These are phyloP conservation scores for human DNA, from an alignment of 2,113 vertebrate species.

Conservation along the genomic window DNA sequence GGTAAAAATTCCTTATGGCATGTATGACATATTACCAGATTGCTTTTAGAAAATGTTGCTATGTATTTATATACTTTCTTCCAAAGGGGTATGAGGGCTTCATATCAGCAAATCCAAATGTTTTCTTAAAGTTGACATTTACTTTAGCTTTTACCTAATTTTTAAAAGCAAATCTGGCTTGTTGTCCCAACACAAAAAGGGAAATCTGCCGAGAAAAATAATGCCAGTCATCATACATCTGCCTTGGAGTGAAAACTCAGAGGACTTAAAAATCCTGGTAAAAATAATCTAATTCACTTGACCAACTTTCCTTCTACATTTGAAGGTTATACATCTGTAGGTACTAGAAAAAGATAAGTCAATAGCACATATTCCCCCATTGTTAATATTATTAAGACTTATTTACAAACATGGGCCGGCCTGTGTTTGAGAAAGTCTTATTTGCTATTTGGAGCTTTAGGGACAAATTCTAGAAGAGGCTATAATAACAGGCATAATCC, in stretches of 20 bases:
- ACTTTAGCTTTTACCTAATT: slow-evolving; percentile 14
- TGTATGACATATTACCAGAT: neutral
- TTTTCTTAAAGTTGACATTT: slow-evolving; percentile 29
- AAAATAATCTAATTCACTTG: neutral
- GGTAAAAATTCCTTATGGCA: neutral
- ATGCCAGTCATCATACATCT: neutral
- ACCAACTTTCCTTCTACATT: neutral
- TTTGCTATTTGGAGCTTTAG: neutral
- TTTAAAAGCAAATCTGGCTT: slow-evolving; percentile 40
- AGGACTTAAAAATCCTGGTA: neutral
- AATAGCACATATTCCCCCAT: neutral
- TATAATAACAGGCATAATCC: neutral
- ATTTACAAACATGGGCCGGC: neutral
- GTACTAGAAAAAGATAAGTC: neutral
- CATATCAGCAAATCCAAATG: neutral
- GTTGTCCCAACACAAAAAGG: neutral
- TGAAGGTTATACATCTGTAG: neutral
- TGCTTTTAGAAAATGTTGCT: neutral
- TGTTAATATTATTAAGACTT: neutral
- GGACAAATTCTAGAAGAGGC: neutral
- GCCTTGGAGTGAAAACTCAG: neutral
- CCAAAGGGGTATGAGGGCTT: neutral
- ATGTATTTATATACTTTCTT: neutral
- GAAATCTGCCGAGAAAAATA: neutral
- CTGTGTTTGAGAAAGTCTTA: neutral